Conservation (phyloP, 2,113 vertebrate genomes). For the Physeter macrocephalus region DNA sequence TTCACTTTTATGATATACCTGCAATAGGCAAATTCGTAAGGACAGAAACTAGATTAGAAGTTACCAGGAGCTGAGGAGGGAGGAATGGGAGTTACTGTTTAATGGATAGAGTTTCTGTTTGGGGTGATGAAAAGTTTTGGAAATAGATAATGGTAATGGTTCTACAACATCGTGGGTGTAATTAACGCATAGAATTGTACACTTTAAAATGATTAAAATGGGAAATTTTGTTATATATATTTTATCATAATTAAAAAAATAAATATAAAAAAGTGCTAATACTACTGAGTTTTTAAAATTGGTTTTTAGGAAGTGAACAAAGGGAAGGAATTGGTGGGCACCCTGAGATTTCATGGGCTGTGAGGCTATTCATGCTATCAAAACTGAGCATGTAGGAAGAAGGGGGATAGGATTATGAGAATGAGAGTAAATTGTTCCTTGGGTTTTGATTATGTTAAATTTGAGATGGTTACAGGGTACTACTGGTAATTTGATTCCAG, state of each 20-base stretch:
- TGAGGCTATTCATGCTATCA: not conserved
- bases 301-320: not conserved
- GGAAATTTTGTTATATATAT: not conserved
- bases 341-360: not conserved
- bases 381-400: not conserved
- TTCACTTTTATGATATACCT: not conserved
- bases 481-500: not conserved
- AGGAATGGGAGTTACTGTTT: not conserved
- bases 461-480: not conserved
- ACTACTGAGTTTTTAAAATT: not conserved
- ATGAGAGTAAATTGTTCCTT: not conserved
- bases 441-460: not conserved
- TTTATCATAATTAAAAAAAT: not conserved
- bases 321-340: not conserved
- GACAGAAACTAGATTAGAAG: not conserved
- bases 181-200: not conserved
- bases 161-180: not conserved
- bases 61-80: not conserved
- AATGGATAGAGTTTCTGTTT: not conserved
- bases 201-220: not conserved
- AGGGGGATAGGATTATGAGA: not conserved
- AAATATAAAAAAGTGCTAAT: not conserved
- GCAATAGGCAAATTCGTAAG: not conserved
- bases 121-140: not conserved
- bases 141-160: not conserved